These are phyloP conservation scores for Sterna hirundo DNA, from an alignment of 2,113 vertebrate species.

Conservation along the genomic window DNA sequence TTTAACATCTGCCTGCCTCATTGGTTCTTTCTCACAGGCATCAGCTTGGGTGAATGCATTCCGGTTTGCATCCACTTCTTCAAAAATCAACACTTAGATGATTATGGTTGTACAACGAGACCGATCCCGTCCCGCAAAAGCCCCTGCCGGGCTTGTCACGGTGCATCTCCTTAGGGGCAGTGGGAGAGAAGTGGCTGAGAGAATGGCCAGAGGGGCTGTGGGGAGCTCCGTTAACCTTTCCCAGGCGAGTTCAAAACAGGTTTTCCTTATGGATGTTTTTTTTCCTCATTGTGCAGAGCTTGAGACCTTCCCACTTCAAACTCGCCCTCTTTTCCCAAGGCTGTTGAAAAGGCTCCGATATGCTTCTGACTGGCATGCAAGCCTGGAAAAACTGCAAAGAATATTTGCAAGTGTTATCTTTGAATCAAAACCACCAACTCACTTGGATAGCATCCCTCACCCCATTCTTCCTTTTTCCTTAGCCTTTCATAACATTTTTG, in stretches of 20 bases:
- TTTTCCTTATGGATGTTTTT: not conserved
- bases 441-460: not conserved
- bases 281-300: not conserved
- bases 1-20: not conserved
- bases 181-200: not conserved
- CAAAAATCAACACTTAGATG: not conserved
- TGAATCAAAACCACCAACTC: not conserved
- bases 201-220: not conserved
- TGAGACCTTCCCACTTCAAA: not conserved
- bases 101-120: not conserved
- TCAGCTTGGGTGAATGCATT: not conserved
- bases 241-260: not conserved
- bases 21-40: not conserved
- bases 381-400: not conserved
- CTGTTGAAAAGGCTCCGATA: not conserved
- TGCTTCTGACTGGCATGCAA: not conserved
- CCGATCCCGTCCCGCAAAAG: fast-evolving
- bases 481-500: not conserved
- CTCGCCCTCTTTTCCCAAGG: not conserved
- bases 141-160: not conserved
- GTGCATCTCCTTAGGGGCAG: not conserved
- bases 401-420: not conserved
- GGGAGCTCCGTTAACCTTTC: not conserved
- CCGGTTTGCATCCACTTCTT: not conserved
- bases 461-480: not conserved